Evolutionary conservation across 1,140 invertebrate genomes (phyloP).

Genomic region (Drosophila biarmipes): DNA sequence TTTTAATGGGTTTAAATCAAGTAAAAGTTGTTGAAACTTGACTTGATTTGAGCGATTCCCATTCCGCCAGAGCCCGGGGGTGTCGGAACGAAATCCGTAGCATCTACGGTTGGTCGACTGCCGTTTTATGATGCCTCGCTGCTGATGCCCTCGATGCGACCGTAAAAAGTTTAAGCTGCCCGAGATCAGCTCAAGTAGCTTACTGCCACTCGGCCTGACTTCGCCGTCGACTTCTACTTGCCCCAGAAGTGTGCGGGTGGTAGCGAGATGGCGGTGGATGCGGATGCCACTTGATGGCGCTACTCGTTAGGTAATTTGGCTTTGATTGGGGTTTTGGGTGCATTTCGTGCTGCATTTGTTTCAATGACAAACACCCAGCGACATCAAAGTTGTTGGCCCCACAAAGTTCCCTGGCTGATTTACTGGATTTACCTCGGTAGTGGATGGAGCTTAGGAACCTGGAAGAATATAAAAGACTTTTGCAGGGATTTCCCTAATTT

Average conservation of each 20-base stretch:
- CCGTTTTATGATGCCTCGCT: conserved; percentile 70
- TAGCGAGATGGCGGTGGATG: neutral
- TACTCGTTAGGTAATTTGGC: conserved; percentile 79
- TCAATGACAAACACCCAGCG: conserved; percentile 70
- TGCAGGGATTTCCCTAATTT: neutral
- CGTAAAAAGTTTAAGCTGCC: conserved; percentile 78
- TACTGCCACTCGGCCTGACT: conserved; percentile 41
- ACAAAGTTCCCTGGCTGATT: conserved; percentile 21
- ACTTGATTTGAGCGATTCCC: conserved; percentile 73
- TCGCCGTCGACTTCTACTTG: neutral
- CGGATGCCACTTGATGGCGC: conserved; percentile 66
- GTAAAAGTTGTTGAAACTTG: conserved; percentile 82
- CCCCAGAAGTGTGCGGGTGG: neutral
- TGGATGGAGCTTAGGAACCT: neutral
- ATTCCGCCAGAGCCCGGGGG: conserved; percentile 21
- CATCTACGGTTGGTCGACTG: conserved; percentile 41
- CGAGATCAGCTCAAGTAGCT: conserved; percentile 73
- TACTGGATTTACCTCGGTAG: conserved; percentile 20
- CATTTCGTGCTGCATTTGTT: conserved; percentile 79
- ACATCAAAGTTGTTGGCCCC: conserved; percentile 36
- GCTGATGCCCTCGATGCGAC: conserved; percentile 55
- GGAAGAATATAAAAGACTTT: no score
- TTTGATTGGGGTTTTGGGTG: conserved; percentile 77
- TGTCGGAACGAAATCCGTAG: conserved; percentile 16
- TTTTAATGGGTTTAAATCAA: conserved; percentile 83